Conservation (phyloP, 2,797 vertebrate genomes). For the Eulemur coronatus region DNA sequence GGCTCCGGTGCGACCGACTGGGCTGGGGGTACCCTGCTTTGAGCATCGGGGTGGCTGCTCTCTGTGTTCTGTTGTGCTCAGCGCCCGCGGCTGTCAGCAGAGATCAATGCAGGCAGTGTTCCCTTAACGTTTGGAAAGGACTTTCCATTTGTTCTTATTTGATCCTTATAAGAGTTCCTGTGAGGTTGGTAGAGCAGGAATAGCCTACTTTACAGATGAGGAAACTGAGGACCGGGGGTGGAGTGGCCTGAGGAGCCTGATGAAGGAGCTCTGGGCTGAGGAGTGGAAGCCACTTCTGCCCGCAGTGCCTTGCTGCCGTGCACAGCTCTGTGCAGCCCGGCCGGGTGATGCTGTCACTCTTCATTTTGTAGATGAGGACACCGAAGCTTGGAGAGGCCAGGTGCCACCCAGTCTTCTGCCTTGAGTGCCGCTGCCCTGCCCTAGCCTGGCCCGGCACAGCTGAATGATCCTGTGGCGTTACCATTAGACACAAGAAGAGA, state of each 20-base stretch:
- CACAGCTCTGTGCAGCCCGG: not conserved
- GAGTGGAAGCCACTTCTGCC: not conserved
- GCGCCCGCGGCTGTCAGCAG: not conserved
- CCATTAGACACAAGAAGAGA: not conserved
- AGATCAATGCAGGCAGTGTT: not conserved
- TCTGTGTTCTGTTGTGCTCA: not conserved
- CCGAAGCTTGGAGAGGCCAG: not conserved
- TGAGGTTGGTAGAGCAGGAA: not conserved
- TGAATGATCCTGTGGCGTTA: not conserved
- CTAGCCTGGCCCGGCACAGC: too few relatives aligned
- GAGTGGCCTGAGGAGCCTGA: not conserved
- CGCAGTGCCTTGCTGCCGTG: not conserved
- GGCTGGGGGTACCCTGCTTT: not conserved
- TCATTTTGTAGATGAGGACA: not conserved
- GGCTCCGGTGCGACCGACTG: too few relatives aligned
- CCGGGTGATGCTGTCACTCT: not conserved
- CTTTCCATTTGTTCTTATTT: not conserved
- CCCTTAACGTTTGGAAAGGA: not conserved
- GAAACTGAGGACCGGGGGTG: not conserved
- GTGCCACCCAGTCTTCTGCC: not conserved
- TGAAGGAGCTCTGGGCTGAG: not conserved
- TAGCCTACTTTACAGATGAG: not conserved
- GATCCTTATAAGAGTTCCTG: not conserved
- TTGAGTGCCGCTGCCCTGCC: too few relatives aligned
- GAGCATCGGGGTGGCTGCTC: fast-evolving